phyloP scores from a whole-genome alignment of 2,888 invertebrate species.

The Oscheius sp. region DNA sequence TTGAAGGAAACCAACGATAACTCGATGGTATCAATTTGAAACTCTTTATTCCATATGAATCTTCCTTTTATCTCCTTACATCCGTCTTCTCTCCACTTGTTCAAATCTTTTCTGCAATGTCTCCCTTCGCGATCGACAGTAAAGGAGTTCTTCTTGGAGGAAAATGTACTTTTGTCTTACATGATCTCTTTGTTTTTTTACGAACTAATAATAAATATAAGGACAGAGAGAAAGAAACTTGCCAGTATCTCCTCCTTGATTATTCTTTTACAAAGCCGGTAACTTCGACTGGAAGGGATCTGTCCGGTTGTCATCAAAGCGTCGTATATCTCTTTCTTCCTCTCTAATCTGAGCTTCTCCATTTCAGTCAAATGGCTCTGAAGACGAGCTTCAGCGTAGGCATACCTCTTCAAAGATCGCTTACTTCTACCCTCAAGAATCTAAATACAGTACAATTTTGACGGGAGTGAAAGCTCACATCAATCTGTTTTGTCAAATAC shows the following conservation, averaged over 20 bases:
- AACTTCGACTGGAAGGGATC: neutral
- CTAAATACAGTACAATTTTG: neutral
- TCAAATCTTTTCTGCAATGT: neutral
- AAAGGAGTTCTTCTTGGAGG: neutral
- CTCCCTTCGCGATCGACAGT: neutral
- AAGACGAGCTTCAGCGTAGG: constrained; percentile 3
- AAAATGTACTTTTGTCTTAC: neutral
- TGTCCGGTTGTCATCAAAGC: neutral
- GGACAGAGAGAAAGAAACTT: neutral
- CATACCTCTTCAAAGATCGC: neutral
- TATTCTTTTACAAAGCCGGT: neutral
- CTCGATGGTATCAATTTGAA: too few relatives aligned
- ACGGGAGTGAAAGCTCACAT: neutral
- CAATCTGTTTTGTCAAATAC: neutral
- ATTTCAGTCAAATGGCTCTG: neutral
- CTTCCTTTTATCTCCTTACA: too few relatives aligned
- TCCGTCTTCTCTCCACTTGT: too few relatives aligned
- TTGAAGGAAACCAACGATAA: too few relatives aligned
- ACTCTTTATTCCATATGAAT: too few relatives aligned
- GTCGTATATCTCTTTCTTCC: neutral
- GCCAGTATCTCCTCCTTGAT: neutral
- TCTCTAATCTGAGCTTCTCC: neutral
- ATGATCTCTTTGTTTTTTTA: neutral
- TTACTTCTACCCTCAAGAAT: neutral
- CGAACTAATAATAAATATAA: neutral